phyloP scores from a whole-genome alignment of 2,797 vertebrate genomes.

The Cossypha heuglini region DNA sequence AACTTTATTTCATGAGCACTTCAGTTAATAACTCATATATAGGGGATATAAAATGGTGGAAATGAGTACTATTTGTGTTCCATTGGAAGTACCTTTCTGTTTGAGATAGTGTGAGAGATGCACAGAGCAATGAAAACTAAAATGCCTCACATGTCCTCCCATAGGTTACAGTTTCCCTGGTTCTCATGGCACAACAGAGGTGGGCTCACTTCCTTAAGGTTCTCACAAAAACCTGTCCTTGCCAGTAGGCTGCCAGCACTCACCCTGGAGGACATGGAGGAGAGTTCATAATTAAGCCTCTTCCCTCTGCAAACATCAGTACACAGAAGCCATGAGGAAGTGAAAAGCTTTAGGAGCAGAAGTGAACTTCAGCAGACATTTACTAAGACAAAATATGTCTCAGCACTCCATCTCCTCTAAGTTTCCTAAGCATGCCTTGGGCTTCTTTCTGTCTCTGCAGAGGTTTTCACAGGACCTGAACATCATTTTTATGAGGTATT shows the following conservation, averaged over 20 bases:
- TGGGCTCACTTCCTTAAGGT: neutral
- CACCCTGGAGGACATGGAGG: neutral
- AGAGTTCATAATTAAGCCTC: neutral
- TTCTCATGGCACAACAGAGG: neutral
- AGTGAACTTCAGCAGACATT: neutral
- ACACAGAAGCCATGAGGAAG: neutral
- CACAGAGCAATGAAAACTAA: neutral
- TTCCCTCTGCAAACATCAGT: neutral
- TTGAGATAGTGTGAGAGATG: neutral
- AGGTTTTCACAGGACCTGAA: neutral
- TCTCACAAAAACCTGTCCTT: neutral
- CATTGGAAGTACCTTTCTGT: neutral
- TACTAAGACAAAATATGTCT: neutral
- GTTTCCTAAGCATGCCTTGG: neutral
- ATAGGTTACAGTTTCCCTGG: rapidly evolving
- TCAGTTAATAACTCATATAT: neutral
- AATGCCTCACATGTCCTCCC: neutral
- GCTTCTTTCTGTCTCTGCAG: neutral
- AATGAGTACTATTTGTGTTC: rapidly evolving
- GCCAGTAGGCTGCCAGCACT: neutral
- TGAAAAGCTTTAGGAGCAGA: neutral
- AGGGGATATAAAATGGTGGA: rapidly evolving
- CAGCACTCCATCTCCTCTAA: neutral
- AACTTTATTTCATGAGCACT: neutral
- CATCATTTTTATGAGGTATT: neutral